A percentile compares a stretch with the other conserved stretches of the same genome.
Evolutionary conservation across 1,140 invertebrate species (phyloP).

Genomic region (Trinorchestia longiramus): DNA sequence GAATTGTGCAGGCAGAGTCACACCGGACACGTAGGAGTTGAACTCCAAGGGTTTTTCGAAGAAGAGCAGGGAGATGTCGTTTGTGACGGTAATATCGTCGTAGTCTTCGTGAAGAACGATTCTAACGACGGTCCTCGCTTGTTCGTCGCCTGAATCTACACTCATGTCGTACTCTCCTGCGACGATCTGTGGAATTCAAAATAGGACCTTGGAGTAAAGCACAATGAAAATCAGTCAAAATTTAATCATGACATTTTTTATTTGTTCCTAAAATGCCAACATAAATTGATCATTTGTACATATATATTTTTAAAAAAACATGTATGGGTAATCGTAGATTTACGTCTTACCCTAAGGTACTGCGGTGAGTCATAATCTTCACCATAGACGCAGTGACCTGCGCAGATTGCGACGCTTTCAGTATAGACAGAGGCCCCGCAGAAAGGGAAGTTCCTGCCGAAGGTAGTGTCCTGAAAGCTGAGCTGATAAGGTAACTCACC

Average conservation of each 20-base stretch:
- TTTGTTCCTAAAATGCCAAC: neutral
- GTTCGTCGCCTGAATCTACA: neutral
- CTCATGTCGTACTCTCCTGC: constrained; percentile 37
- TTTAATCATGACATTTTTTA: neutral
- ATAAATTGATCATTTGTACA: neutral
- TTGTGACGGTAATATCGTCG: constrained; percentile 67
- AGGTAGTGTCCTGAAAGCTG: constrained; percentile 69
- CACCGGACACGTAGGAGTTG: constrained; percentile 72
- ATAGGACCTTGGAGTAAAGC: neutral
- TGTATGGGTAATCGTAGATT: neutral
- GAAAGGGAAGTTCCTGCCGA: neutral
- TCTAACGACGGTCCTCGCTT: neutral
- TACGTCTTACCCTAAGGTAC: neutral
- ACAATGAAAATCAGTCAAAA: neutral
- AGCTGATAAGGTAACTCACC: no score
- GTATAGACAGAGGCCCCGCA: constrained; percentile 16
- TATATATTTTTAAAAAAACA: neutral
- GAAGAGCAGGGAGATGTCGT: no score
- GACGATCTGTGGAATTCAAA: constrained; percentile 50
- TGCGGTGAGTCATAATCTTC: no score
- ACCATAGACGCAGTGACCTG: no score
- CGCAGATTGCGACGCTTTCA: no score
- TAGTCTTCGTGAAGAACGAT: constrained; percentile 36
- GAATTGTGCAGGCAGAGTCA: constrained; percentile 68
- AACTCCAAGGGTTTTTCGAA: constrained; percentile 73